Evolutionary conservation across 2,797 vertebrate genomes (phyloP).

Genomic region (Sparus aurata): DNA sequence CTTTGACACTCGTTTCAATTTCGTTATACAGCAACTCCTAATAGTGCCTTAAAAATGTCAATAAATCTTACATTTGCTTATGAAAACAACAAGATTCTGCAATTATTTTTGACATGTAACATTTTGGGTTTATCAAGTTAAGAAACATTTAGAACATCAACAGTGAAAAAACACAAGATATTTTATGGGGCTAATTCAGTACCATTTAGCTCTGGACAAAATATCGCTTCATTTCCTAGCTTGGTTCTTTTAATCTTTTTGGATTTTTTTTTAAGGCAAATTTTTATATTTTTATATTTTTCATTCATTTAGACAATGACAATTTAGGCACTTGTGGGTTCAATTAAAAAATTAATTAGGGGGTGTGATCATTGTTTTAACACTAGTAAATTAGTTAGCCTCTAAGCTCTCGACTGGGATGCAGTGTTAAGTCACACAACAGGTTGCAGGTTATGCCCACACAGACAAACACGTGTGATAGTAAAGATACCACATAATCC

Average conservation of each 20-base stretch:
- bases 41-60: neutral
- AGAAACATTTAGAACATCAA: neutral
- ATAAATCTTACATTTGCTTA: no score
- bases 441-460: neutral
- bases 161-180: neutral
- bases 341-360: neutral
- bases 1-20: neutral
- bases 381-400: neutral
- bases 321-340: no score
- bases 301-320: no score
- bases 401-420: neutral
- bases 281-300: no score
- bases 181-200: neutral
- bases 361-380: neutral
- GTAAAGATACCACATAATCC: slow-evolving; percentile 11
- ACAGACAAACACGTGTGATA: slow-evolving; percentile 1
- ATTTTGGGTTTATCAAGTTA: neutral
- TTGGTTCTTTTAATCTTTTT: neutral
- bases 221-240: neutral
- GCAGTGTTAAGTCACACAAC: neutral
- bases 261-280: no score
- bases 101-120: neutral
- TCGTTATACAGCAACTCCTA: neutral
- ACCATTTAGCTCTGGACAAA: neutral
- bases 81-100: neutral